Conservation (phyloP, 2,797 vertebrate genomes). For the Sphenopsis melanotis region DNA sequence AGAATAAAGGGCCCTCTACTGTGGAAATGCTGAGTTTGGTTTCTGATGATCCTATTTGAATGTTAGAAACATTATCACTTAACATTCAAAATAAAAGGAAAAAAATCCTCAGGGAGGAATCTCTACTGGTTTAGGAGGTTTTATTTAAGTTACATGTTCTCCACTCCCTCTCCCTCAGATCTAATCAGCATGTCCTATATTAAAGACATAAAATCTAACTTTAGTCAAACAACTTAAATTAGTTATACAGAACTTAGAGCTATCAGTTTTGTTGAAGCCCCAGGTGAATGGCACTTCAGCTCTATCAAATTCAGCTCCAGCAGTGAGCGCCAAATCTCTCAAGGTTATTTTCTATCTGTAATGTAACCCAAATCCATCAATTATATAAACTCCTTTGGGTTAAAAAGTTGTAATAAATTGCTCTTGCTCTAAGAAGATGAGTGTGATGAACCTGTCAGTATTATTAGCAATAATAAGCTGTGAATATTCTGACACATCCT, state of each 20-base stretch:
- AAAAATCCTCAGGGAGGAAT: neutral
- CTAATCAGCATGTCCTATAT: neutral
- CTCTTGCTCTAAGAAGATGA: neutral
- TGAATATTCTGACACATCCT: slow-evolving; percentile 10
- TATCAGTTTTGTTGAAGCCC: slow-evolving; percentile 14
- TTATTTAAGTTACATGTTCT: neutral
- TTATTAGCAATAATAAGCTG: neutral
- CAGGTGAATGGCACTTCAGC: neutral
- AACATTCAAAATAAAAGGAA: neutral
- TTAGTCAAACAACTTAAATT: slow-evolving; percentile 34
- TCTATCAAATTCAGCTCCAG: neutral
- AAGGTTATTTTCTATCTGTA: slow-evolving; percentile 42
- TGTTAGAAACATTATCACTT: neutral
- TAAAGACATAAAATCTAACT: slow-evolving; percentile 32
- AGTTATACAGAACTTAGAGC: neutral
- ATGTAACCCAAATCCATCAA: slow-evolving; percentile 52
- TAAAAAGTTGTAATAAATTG: slow-evolving; percentile 40
- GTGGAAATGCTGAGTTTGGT: neutral
- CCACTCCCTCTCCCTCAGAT: neutral
- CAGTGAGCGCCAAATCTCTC: neutral
- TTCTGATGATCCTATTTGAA: neutral
- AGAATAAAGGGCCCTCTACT: neutral
- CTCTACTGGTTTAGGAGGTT: neutral
- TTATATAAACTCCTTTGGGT: slow-evolving; percentile 36
- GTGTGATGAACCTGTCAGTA: slow-evolving; percentile 42